Conservation (phyloP, 2,888 invertebrate species). For the Anthrax anthrax region DNA sequence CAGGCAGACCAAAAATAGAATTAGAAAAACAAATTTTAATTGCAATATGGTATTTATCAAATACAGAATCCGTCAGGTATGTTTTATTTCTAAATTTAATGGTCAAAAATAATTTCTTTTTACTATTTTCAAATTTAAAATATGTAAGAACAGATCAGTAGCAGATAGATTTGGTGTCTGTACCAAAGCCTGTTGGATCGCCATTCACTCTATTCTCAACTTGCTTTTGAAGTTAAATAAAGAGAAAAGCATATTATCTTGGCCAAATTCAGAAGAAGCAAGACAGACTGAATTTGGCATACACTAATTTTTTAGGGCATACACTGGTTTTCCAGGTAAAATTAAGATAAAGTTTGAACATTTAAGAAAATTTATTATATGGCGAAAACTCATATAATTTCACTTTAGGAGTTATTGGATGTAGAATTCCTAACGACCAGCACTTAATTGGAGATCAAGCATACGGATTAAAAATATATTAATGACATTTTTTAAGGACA, state of each 20-base stretch:
- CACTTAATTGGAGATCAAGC: background rate
- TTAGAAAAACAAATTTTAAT: too few relatives aligned
- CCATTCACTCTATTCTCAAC: background rate
- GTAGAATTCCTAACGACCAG: background rate
- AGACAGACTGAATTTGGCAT: background rate
- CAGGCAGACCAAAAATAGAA: too few relatives aligned
- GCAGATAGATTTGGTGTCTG: background rate
- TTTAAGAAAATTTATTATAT: background rate
- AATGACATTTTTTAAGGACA: background rate
- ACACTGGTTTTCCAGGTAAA: background rate
- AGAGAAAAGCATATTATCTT: background rate
- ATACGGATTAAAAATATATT: background rate
- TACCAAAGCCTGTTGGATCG: background rate
- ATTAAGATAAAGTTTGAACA: background rate
- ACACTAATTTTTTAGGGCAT: background rate
- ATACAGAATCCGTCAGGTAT: too few relatives aligned
- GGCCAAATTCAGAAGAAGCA: background rate
- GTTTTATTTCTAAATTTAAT: too few relatives aligned
- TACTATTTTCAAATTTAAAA: too few relatives aligned
- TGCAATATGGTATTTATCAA: too few relatives aligned
- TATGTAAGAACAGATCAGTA: background rate
- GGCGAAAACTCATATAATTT: background rate
- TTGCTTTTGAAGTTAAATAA: background rate
- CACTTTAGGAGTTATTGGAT: background rate
- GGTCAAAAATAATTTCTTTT: too few relatives aligned